A percentile compares a stretch with the other conserved stretches of the same genome.
These are phyloP conservation scores for Penaeus japonicus DNA, from an alignment of 1,140 invertebrate genomes.

Conservation along the genomic window DNA sequence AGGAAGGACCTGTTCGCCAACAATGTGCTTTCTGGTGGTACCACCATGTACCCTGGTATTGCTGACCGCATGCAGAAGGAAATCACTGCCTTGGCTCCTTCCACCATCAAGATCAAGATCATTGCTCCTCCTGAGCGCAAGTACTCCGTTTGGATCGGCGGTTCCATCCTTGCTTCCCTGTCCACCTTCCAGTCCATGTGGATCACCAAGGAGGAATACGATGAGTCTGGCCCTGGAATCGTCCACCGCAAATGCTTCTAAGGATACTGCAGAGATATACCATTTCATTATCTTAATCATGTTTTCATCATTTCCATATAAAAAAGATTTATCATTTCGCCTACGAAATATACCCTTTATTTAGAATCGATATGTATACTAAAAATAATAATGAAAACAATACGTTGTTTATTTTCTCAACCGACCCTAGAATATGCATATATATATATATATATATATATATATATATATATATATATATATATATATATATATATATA, in stretches of 20 bases:
- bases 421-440: no score
- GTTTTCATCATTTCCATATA: no score
- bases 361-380: no score
- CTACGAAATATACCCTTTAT: no score
- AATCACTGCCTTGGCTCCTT: slow-evolving; percentile 85
- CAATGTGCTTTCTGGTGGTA: slow-evolving; percentile 82
- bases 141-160: slow-evolving; percentile 91
- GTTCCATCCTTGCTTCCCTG: slow-evolving; percentile 84
- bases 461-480: no score
- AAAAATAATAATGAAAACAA: no score
- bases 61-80: slow-evolving; percentile 88
- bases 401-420: no score
- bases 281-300: no score
- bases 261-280: slow-evolving; percentile 51
- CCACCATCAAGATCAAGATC: slow-evolving; percentile 92
- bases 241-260: slow-evolving; percentile 73
- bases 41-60: slow-evolving; percentile 84
- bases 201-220: slow-evolving; percentile 80
- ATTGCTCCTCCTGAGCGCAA: slow-evolving; percentile 92
- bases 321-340: no score
- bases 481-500: no score
- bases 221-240: slow-evolving; percentile 69
- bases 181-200: slow-evolving; percentile 93
- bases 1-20: slow-evolving; percentile 81
- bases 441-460: no score